phyloP scores from a whole-genome alignment of 1,140 invertebrate genomes.

The Coptotermes formosanus region DNA sequence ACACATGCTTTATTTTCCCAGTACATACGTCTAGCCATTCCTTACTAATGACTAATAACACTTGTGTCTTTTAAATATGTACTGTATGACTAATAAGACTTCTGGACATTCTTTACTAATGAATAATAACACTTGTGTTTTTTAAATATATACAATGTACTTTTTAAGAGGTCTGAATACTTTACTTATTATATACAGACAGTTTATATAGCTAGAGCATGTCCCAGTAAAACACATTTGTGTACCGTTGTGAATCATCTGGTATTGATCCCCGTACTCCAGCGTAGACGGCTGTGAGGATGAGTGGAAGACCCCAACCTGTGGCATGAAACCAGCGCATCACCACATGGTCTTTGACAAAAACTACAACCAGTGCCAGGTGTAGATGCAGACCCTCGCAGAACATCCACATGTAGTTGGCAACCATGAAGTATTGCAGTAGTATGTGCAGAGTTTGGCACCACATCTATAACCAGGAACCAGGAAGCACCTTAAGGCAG shows the following conservation, averaged over 20 bases:
- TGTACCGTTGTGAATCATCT: conserved; percentile 20
- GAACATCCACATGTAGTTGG: conserved; percentile 63
- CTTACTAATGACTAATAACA: no score
- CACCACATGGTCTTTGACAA: conserved; percentile 54
- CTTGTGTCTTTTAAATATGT: no score
- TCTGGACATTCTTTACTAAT: no score
- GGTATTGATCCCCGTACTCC: conserved; percentile 26
- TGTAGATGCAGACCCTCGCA: conserved; percentile 60
- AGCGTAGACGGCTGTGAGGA: conserved; percentile 47
- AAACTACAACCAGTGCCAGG: conserved; percentile 57
- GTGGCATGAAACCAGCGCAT: conserved; percentile 56
- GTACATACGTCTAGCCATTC: no score
- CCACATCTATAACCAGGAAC: conserved; percentile 46
- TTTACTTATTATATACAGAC: no score
- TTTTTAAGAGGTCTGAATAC: no score
- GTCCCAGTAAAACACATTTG: neutral
- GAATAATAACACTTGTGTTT: no score
- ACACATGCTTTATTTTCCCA: no score
- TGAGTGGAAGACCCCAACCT: conserved; percentile 53
- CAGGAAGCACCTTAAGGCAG: neutral
- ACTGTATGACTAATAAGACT: no score
- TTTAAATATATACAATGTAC: no score
- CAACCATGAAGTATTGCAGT: conserved; percentile 57
- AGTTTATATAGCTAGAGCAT: neutral
- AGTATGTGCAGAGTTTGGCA: conserved; percentile 57